These are phyloP conservation scores for Misgurnus anguillicaudatus DNA, from an alignment of 2,113 vertebrate species.

Conservation along the genomic window DNA sequence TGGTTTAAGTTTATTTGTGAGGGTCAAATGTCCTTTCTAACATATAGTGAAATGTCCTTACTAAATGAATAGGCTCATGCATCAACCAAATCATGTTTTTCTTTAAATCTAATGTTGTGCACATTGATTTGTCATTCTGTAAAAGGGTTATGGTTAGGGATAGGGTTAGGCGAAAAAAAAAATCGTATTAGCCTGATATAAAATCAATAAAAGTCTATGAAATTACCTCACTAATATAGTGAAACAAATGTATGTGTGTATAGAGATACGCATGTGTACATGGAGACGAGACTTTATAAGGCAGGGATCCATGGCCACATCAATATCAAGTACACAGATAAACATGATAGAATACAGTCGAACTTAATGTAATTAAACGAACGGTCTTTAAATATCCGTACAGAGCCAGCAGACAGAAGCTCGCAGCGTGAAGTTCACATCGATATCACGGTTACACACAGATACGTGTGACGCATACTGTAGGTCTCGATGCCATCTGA, in stretches of 20 bases:
- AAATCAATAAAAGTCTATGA: no score
- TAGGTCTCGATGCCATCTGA: background rate
- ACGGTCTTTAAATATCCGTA: background rate
- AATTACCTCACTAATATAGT: no score
- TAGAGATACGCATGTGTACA: background rate
- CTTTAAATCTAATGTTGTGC: no score
- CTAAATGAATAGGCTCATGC: no score
- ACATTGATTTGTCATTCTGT: no score
- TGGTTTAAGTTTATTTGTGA: no score
- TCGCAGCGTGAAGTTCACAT: conserved; percentile 10
- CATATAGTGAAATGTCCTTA: no score
- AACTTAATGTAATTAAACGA: conserved; percentile 24
- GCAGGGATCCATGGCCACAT: conserved; percentile 11
- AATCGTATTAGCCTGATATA: no score
- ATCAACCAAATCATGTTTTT: no score
- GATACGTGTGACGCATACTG: background rate
- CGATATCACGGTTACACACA: conserved; percentile 7
- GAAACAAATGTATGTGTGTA: conserved; percentile 11
- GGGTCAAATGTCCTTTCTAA: no score
- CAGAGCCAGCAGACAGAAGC: conserved; percentile 17
- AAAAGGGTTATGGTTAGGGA: no score
- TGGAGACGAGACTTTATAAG: background rate
- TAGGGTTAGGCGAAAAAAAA: no score
- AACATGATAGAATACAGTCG: conserved; percentile 5
- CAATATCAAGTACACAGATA: conserved; percentile 24